Evolutionary conservation across 1,140 invertebrate species (phyloP), one percentile per base, ranked within the genome.

Genomic region (Leptoteleia sp.): DNA sequence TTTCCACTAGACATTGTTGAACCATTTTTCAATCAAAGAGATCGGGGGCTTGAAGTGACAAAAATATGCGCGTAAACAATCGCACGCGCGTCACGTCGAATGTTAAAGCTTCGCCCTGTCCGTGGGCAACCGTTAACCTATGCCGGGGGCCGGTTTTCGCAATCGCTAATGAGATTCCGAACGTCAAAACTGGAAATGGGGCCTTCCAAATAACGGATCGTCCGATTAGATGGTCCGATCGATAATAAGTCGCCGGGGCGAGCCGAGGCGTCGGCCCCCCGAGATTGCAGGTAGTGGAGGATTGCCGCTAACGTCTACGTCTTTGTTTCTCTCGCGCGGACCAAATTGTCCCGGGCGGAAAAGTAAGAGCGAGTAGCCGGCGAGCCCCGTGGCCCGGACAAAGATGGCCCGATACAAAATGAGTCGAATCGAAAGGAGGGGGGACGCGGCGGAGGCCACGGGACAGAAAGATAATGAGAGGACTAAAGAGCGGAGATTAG

Each of bases 401-500:
- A 68, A 12, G 19, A 57, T 27, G n/a, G 29, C 13, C 19, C 38
- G 62, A 62, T 33, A 29, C 48, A n/a, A 48, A 64, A 48, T 16
- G 68, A 79, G 70, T 16, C 40, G 62, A 57, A 15, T 40, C 27
- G 54, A n/a, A 61, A 67, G 19, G 48, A 62, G 38, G 48, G 35
- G 61, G 42, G 50, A 37, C 50, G 68, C 11, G 65, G 50, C 45
- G 50, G 54, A 43, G 47, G 31, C 9, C 22, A 38, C 31, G 71
- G 81, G 80, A 76, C 82, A 82, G 81, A 83, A 85, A 86, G 86
- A 89, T 87, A 89, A 88, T 87, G 84, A 85, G 84, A 88, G 86
- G 85, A 88, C 87, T 89, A 89, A 90, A 90, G 87, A 88, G 87
- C 85, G 84, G 87, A 89, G 89, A 89, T 90, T 89, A 90, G 88